Conservation (phyloP, 2,888 invertebrate genomes). For the Bombylius major region DNA sequence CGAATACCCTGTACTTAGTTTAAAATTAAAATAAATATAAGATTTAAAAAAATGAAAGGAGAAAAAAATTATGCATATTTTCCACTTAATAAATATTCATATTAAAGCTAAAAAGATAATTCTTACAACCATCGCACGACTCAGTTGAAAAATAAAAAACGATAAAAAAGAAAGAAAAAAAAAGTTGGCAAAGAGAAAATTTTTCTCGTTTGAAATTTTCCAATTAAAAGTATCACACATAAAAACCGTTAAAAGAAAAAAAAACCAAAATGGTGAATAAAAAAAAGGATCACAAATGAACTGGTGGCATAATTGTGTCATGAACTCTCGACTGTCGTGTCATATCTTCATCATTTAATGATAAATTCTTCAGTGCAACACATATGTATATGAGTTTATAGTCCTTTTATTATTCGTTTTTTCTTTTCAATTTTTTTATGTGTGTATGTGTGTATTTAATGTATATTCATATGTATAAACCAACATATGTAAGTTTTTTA, state of each 20-base stretch:
- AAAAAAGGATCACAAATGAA: not conserved
- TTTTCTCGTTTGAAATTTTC: not conserved
- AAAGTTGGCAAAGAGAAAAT: not conserved
- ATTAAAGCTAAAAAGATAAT: not conserved
- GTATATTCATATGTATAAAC: too few relatives aligned
- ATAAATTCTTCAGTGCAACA: not conserved
- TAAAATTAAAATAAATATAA: too few relatives aligned
- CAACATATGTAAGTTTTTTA: too few relatives aligned
- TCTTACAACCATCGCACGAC: too few relatives aligned
- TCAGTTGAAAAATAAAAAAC: not conserved
- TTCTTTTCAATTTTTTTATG: too few relatives aligned
- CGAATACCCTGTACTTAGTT: too few relatives aligned
- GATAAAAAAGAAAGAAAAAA: not conserved
- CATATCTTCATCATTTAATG: conserved; percentile 6
- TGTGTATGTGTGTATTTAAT: too few relatives aligned
- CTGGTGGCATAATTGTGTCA: conserved; percentile 5
- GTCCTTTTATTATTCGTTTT: too few relatives aligned
- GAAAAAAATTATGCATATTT: not conserved
- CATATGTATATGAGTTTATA: too few relatives aligned
- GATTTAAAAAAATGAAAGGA: not conserved
- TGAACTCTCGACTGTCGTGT: conserved; percentile 7
- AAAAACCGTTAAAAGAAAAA: not conserved
- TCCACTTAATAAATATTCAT: not conserved
- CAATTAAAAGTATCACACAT: not conserved
- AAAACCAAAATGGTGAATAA: not conserved